These are phyloP conservation scores for Furcifer pardalis DNA, from an alignment of 2,797 vertebrate species.

Conservation along the genomic window DNA sequence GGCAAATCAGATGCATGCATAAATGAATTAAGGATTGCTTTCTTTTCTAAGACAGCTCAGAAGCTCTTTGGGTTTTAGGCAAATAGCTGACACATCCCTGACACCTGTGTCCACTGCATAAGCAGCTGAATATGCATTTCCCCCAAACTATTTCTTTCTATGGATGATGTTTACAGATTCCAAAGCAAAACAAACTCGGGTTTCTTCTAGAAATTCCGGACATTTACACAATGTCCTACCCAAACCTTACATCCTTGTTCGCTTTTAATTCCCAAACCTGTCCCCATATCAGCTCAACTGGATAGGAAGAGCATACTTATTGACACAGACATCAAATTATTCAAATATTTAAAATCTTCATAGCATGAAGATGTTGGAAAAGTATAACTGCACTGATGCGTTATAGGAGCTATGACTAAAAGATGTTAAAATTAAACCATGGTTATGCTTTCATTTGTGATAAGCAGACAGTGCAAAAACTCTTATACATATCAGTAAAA, in stretches of 20 bases:
- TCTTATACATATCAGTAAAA: constrained; percentile 54
- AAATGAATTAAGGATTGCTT: constrained; percentile 22
- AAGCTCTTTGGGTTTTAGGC: constrained; percentile 37
- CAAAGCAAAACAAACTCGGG: not conserved
- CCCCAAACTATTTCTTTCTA: not conserved
- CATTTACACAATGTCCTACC: constrained; percentile 34
- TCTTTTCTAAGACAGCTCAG: constrained; percentile 14
- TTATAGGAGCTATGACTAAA: constrained; percentile 49
- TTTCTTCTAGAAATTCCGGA: not conserved
- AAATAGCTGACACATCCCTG: constrained; percentile 37
- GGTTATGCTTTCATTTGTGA: constrained; percentile 44
- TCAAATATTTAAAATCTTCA: not conserved
- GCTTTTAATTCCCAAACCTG: constrained; percentile 1
- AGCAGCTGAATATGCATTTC: constrained; percentile 30
- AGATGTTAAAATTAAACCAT: constrained; percentile 46
- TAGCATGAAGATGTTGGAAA: not conserved
- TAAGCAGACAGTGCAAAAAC: constrained; percentile 36
- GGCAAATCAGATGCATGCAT: constrained; percentile 53
- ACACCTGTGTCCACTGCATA: constrained; percentile 45
- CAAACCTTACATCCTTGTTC: not conserved
- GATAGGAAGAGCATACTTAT: not conserved
- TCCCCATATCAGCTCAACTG: not conserved
- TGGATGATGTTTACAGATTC: not conserved
- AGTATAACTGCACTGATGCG: not conserved
- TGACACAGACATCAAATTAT: not conserved